Evolutionary conservation across 1,140 invertebrate genomes (phyloP), one percentile per base, ranked within the genome.

Genomic region (Gonatopus flavifemur): DNA sequence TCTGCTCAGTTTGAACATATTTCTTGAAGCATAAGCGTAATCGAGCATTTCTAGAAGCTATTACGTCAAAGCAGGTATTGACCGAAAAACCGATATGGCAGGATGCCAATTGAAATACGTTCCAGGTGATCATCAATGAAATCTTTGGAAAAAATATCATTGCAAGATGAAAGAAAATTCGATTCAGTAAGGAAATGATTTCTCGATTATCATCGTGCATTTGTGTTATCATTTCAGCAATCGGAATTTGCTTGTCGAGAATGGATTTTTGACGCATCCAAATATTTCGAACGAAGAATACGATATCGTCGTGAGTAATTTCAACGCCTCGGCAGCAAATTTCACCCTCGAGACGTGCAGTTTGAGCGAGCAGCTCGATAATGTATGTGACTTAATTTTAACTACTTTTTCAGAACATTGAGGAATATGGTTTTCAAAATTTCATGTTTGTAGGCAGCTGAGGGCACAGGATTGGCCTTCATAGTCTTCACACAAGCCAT

Each of bases 401-500:
- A 30, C 12, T 31, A 10, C 15, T 4, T 10, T 12, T 10, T 31
- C 10, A 31, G 3, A 0, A 32, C 16, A 15, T 13, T 16, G 22
- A 45, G 20, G 4, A n/a, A 38, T n/a, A n/a, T 44, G 3, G 22
- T 20, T 33, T 44, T 32, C 12, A 61, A n/a, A n/a, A n/a, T n/a
- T n/a, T n/a, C n/a, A n/a, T n/a, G n/a, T n/a, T n/a, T n/a, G n/a
- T n/a, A n/a, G 88, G 91, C 91, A 22, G 92, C 91, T n/a, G 91
- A 94, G 80, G 93, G 93, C 31, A 96, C 93, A 7, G 93, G 93
- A 8, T 70, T 96, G 40, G 93, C 92, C 1, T 94, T 94, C 69
- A 93, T 95, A 55, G 88, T 94, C 7, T 94, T 94, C 75, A 94
- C 92, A 0, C 89, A 94, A 76, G 92, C 93, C 0, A 95, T 95